Evolutionary conservation across 2,113 vertebrate species (phyloP).

Genomic region (Isurus oxyrinchus): DNA sequence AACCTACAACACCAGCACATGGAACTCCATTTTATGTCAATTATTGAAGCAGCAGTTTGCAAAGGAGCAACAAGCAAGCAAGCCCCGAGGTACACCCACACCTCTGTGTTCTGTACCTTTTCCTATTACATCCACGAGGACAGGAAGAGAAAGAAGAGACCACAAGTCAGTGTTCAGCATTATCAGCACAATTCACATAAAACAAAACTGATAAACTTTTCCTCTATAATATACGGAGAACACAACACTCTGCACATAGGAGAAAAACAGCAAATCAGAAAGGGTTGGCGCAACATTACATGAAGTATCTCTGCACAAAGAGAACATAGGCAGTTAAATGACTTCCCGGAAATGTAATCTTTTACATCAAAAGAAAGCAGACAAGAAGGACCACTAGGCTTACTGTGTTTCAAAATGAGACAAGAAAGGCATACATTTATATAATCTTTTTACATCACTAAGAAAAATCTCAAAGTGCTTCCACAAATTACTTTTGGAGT

Average conservation of each 20-base stretch:
- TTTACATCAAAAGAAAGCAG: neutral
- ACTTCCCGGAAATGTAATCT: neutral
- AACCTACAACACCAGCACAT: neutral
- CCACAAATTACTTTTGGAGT: conserved; percentile 14
- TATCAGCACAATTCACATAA: neutral
- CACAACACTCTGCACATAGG: neutral
- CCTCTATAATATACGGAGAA: neutral
- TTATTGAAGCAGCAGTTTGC: neutral
- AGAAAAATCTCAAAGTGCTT: neutral
- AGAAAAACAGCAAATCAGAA: neutral
- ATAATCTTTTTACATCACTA: neutral
- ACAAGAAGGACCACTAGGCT: neutral
- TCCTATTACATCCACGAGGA: conserved; percentile 68
- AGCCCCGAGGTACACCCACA: conserved; percentile 36
- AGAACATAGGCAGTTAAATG: neutral
- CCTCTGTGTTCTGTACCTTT: conserved; percentile 71
- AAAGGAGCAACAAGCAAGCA: neutral
- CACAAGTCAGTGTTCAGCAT: conserved; percentile 30
- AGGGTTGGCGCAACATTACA: neutral
- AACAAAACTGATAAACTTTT: conserved; percentile 22
- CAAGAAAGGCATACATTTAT: neutral
- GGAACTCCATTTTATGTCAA: neutral
- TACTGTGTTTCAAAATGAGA: neutral
- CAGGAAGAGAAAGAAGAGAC: conserved; percentile 35
- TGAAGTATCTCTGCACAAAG: neutral